Evolutionary conservation across 2,797 vertebrate genomes (phyloP), one percentile per base, ranked within the genome.

Genomic region (Phyllotis vaccarum): DNA sequence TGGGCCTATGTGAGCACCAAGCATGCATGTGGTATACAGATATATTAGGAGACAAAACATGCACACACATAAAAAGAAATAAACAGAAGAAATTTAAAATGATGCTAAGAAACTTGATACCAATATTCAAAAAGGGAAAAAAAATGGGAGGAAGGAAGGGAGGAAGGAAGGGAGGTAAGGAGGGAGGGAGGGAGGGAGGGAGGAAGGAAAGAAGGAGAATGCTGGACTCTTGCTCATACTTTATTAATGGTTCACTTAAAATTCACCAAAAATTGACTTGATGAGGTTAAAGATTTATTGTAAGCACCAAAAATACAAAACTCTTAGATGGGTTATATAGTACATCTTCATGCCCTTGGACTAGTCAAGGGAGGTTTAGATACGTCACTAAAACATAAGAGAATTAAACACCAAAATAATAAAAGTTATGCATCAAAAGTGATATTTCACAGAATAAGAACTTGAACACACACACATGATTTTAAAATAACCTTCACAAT

Each of bases 291-390:
- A 86, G 27, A 78, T 19, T 43, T 49, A 86, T 29, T 75, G 0
- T 58, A 78, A 94, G 24, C 68, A 54, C 3, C 60, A 24, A 82
- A 93, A 76, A 14, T 66, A 43, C 31, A 52, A 49, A 58, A 62
- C 0, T 31, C 12, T 91, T 76, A 72, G 34, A 86, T 60, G 16
- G 58, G 75, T 66, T 12, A 14, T 14, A 29, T 6, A 1, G 12
- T n/a, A 27, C 62, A 21, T 78, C 22, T 74, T 87, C 24, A 24
- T 76, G 29, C 64, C 14, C 24, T 83, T 40, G 49, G 12, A 46
- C 46, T 82, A 90, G 43, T 27, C 52, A 86, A 96, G 56, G 8
- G 14, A 89, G 60, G 64, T 29, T 91, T 70, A 81, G 64, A 86
- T 46, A 80, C 60, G 9, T 68, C 17, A 60, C 2, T 49, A 14